Evolutionary conservation across 2,888 invertebrate genomes (phyloP).

Genomic region (Epinotia brunnichana): DNA sequence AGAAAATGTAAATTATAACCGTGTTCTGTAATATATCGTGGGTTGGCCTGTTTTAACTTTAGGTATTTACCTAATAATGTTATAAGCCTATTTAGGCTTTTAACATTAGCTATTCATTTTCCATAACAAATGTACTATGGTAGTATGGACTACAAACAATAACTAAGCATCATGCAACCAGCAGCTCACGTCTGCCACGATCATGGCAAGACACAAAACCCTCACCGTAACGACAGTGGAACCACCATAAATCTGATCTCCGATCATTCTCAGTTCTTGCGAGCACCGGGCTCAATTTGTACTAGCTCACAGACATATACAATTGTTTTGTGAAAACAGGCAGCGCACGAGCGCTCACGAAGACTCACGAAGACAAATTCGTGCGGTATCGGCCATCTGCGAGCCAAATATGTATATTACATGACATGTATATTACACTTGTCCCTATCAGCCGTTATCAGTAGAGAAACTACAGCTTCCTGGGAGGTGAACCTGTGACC

Average conservation of each 20-base stretch:
- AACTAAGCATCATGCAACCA: slow-evolving; percentile 7
- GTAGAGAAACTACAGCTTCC: slow-evolving; percentile 35
- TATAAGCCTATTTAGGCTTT: too few species aligned
- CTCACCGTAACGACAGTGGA: not conserved
- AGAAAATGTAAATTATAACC: too few species aligned
- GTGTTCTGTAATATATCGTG: too few species aligned
- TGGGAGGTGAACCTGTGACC: slow-evolving; percentile 42
- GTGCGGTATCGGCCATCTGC: slow-evolving; percentile 50
- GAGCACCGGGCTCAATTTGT: not conserved
- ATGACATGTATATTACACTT: slow-evolving; percentile 16
- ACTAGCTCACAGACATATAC: not conserved
- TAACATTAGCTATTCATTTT: not conserved
- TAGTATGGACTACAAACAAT: not conserved
- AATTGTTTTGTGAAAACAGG: not conserved
- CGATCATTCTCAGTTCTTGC: not conserved
- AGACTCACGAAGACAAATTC: slow-evolving; percentile 41
- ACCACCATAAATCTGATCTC: not conserved
- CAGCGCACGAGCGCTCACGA: not conserved
- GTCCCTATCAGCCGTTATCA: slow-evolving; percentile 33
- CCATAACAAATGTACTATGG: not conserved
- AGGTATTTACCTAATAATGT: too few species aligned
- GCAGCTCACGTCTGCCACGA: slow-evolving; percentile 11
- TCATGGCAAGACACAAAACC: not conserved
- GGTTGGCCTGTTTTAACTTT: too few species aligned
- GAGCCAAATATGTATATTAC: slow-evolving; percentile 44